Evolutionary conservation across 1,140 invertebrate species (phyloP).

Genomic region (Pachypsylla venusta): DNA sequence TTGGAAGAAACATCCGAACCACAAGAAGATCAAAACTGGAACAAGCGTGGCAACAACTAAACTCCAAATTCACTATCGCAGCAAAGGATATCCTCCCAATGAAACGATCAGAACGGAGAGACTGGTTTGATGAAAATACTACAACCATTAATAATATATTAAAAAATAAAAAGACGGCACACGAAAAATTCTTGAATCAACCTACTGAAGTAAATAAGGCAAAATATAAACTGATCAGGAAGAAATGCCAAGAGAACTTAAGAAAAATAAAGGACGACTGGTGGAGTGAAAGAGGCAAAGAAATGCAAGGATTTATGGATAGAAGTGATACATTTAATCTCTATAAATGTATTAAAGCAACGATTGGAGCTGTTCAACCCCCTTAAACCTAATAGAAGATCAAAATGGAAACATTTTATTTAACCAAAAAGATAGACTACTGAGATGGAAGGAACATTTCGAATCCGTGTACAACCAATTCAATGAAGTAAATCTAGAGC

Average conservation of each 20-base stretch:
- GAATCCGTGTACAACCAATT: conserved; percentile 11
- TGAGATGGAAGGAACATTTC: conserved; percentile 16
- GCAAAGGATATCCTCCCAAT: neutral
- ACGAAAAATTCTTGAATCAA: neutral
- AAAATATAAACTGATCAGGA: neutral
- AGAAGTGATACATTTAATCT: neutral
- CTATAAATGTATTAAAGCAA: neutral
- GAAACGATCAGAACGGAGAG: neutral
- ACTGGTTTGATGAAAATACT: neutral
- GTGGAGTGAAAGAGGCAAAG: neutral
- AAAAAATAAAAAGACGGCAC: neutral
- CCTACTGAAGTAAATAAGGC: neutral
- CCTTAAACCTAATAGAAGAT: no score
- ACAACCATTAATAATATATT: neutral
- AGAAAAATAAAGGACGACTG: neutral
- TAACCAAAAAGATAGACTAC: no score
- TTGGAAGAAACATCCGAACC: neutral
- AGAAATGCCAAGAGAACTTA: neutral
- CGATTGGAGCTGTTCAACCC: neutral
- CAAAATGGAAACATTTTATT: no score
- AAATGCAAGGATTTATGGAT: neutral
- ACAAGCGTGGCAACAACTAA: neutral
- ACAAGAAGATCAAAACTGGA: neutral
- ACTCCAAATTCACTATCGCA: neutral
- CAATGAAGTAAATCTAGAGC: no score